Evolutionary conservation across 2,888 invertebrate genomes (phyloP).

Genomic region (Galeruca laticollis): DNA sequence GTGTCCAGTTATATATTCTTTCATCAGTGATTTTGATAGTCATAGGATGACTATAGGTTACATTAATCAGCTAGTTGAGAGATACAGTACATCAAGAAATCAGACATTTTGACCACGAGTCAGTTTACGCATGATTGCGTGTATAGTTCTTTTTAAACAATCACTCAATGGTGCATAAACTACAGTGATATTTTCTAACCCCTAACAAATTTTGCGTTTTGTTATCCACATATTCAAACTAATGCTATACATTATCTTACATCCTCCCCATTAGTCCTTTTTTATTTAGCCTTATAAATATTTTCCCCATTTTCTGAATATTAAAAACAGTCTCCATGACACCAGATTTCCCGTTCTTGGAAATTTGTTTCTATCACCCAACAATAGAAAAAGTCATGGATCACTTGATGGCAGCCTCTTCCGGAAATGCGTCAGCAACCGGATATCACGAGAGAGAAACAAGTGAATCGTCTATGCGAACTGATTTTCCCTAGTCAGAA

Average conservation of each 20-base stretch:
- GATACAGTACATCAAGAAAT: too few species aligned
- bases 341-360: conserved; percentile 40
- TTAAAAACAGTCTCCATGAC: conserved; percentile 28
- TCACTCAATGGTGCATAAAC: neutral
- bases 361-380: conserved; percentile 46
- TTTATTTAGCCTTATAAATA: conserved; percentile 23
- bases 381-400: conserved; percentile 51
- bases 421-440: conserved; percentile 57
- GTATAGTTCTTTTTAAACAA: neutral
- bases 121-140: too few species aligned
- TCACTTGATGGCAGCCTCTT: conserved; percentile 48
- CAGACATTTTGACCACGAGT: too few species aligned
- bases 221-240: conserved; percentile 1
- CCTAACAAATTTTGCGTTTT: neutral
- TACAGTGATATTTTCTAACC: neutral
- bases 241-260: conserved; percentile 13
- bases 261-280: conserved; percentile 18
- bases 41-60: too few species aligned
- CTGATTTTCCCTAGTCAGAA: conserved; percentile 19
- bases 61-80: too few species aligned
- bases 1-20: too few species aligned
- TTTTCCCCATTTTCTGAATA: conserved; percentile 39
- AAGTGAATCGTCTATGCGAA: conserved; percentile 44
- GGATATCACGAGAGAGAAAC: conserved; percentile 54
- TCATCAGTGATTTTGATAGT: too few species aligned